Evolutionary conservation across 2,888 invertebrate genomes (phyloP), one percentile per base, ranked within the genome.

Genomic region (Troglohyphantes excavatus): DNA sequence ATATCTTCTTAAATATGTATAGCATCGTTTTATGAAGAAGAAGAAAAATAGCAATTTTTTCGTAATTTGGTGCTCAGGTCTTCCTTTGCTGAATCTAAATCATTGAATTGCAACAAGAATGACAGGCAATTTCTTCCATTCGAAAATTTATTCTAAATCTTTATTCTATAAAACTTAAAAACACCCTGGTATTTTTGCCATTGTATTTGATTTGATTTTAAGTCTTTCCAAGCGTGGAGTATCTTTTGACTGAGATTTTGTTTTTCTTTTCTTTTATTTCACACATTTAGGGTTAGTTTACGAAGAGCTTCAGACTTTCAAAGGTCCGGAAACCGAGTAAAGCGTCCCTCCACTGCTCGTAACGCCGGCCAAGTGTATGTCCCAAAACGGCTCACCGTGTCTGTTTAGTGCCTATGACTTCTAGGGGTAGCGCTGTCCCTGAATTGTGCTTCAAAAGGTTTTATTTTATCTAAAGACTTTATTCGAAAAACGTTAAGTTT

Each of bases 271-370:
- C 23, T 81, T 75, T 81, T 33, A 11, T 82, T n/a, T 67, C 29
- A 21, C 65, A 26, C 33, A 43, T 90, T 39, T 88, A 91, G 90
- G 88, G 61, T 46, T 91, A 73, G 90, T 91, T 3, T 79, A 88
- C 68, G 90, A 91, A 84, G 90, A 91, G 68, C 67, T 91, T 26
- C 81, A 84, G 90, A 88, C 87, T n/a, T 91, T 91, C 72, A 85
- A 39, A 75, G 26, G 85, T 11, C 81, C 90, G 17, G 63, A 75
- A 53, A 67, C 81, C 17, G 85, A 90, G 13, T 90, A 79, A 81
- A 75, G 85, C 17, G 53, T 53, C 39, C 39, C 39, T n/a, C 17
- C 53, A 33, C 33, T 33, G 53, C 39, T 53, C n/a, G 53, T 53
- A 53, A 53, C n/a, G 13, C 53, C n/a, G 53, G n/a, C 53, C 53